Evolutionary conservation across 2,797 vertebrate species (phyloP).

Genomic region (Alectoris magna): DNA sequence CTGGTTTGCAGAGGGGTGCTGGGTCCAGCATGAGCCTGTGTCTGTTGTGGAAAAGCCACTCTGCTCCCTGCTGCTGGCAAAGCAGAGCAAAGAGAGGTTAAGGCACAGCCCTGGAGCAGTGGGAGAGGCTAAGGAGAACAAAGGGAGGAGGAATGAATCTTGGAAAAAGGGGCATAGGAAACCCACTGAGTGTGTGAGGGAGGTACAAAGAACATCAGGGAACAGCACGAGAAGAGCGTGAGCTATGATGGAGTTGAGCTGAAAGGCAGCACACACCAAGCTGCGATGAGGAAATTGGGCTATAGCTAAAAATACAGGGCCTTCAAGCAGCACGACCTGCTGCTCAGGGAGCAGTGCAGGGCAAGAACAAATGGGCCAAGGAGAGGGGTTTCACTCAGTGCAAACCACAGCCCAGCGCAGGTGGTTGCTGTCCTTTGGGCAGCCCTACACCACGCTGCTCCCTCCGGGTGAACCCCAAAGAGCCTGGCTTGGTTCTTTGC

Average conservation of each 20-base stretch:
- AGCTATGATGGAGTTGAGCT: not conserved
- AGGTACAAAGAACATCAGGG: not conserved
- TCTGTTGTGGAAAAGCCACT: not conserved
- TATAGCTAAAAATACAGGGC: slow-evolving; percentile 65
- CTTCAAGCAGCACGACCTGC: not conserved
- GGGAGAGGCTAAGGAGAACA: not conserved
- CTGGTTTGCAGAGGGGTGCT: not conserved
- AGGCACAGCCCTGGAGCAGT: not conserved
- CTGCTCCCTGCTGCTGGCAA: not conserved
- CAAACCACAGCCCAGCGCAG: not conserved
- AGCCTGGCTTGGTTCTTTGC: not conserved
- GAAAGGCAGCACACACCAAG: slow-evolving; percentile 10
- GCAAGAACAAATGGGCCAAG: slow-evolving; percentile 24
- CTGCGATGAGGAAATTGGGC: slow-evolving; percentile 6
- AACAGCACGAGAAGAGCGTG: not conserved
- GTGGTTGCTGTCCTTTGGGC: not conserved
- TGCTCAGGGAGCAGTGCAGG: not conserved
- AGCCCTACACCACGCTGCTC: not conserved
- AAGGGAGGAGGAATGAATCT: not conserved
- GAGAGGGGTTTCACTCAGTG: not conserved
- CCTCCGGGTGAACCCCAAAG: not conserved
- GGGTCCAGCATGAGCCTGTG: not conserved
- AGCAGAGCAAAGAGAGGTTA: not conserved
- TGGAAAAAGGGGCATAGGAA: not conserved
- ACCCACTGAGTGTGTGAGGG: not conserved